Base-by-base conservation (phyloP, 2,888 invertebrate genomes). In the Amaurobius ferox region DNA sequence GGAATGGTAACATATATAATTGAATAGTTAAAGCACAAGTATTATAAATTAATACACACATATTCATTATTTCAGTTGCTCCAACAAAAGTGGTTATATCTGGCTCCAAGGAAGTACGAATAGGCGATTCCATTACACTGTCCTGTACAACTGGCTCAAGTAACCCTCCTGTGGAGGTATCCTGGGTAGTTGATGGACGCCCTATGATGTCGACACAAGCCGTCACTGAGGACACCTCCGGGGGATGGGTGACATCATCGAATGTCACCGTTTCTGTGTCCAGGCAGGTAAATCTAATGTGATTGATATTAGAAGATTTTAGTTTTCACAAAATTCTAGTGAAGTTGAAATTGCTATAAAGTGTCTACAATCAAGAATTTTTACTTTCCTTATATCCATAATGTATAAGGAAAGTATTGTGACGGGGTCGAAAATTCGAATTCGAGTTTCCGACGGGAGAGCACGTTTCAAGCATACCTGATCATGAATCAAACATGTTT, bases 211-310 rank as follows among this genome's bases (percentile, higher is more conserved):
- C 87, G 23, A 85, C 87, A 9, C 88, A 88, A 35, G 83, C 87
- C 23, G 87, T 88, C 1, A 86, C 86, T 0, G 86, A 86, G 55
- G 83, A 87, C 0, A 90, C 92, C 0, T 91, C 93, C 93, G 96
- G 96, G 55, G 98, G 98, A 44, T 97, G 95, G 95, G 95, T 96
- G 79, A 97, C 98, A 0, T 94, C 94, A 0, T 97, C 97, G 0
- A 96, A 97, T 91, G 95, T 98, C 79, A 96, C 95, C 0, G 95
- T 96, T 79, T 93, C 94, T 7, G 88, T 91, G 88, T 90, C 90
- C 7, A 89, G 90, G 79, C 89, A 88, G 88, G 88, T 88, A 88
- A 88, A 88, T 86, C 79, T 79, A 70, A 79, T 79, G 86, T 86
- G 72, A 71, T 67, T 76, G 61, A 66, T 80, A 67, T 73, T 73